A percentile compares a stretch with the other conserved stretches of the same genome.
phyloP scores from a whole-genome alignment of 2,797 vertebrate species.

The Erethizon dorsatum region DNA sequence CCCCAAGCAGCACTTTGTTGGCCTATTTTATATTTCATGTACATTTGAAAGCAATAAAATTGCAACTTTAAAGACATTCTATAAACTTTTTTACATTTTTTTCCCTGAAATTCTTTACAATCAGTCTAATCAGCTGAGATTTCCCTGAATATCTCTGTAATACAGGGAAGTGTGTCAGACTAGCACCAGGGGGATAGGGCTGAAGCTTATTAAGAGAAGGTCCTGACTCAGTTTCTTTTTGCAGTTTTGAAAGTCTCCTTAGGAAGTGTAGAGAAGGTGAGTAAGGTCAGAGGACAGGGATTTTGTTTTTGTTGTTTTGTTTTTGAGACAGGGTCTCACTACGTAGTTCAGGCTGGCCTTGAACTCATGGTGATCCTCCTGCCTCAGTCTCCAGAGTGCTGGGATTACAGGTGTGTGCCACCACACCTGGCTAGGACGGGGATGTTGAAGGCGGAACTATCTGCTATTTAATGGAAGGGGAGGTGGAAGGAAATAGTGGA shows the following conservation, averaged over 20 bases:
- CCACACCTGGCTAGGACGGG: neutral
- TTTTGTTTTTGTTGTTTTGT: neutral
- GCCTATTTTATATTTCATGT: conserved; percentile 47
- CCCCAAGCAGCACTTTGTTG: conserved; percentile 28
- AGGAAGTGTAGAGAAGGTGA: neutral
- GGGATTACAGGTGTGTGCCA: too few relatives aligned
- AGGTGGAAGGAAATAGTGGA: neutral
- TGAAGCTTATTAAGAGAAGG: neutral
- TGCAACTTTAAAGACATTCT: conserved; percentile 36
- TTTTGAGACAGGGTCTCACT: neutral
- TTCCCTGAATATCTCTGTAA: conserved; percentile 38
- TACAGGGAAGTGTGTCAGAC: neutral
- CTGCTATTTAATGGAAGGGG: neutral
- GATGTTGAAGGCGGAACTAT: neutral
- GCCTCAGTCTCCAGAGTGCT: neutral
- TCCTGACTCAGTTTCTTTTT: neutral
- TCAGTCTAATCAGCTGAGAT: conserved; percentile 27
- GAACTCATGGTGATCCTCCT: neutral
- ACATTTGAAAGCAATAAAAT: conserved; percentile 58
- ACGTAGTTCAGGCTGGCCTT: neutral
- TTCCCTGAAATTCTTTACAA: conserved; percentile 9
- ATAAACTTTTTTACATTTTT: conserved; percentile 36
- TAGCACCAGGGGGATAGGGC: neutral
- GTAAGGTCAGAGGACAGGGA: conserved; percentile 4
- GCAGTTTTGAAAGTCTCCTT: neutral